Conservation (phyloP, 2,888 invertebrate genomes). For the Acanthosepion lycidas region DNA sequence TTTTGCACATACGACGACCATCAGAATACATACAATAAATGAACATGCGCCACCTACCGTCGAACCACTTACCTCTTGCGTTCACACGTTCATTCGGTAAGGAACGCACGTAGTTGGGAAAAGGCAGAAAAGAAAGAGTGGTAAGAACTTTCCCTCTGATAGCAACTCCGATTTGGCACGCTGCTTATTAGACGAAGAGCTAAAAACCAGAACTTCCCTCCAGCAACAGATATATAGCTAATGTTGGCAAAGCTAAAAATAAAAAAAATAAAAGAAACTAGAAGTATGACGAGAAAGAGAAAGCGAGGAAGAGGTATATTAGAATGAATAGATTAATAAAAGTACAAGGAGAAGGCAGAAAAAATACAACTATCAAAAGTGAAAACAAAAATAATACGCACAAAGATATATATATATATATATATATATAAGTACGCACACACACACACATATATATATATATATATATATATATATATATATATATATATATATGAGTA, state of each 20-base stretch:
- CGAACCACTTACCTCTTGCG: neutral
- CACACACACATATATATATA: too few species aligned
- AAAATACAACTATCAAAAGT: too few species aligned
- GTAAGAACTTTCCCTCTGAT: neutral
- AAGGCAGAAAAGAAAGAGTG: neutral
- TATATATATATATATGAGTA: neutral
- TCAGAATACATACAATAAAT: neutral
- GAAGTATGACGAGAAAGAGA: too few species aligned
- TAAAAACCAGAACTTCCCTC: constrained; percentile 33
- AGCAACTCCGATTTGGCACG: constrained; percentile 33
- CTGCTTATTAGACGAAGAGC: constrained; percentile 8
- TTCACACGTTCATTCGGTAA: constrained; percentile 33
- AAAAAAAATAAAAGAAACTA: too few species aligned
- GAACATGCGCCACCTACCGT: neutral
- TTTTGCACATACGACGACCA: neutral
- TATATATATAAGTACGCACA: neutral
- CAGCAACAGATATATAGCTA: neutral
- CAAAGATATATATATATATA: too few species aligned
- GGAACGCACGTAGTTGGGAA: constrained; percentile 33
- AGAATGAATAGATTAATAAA: too few species aligned
- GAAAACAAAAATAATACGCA: too few species aligned
- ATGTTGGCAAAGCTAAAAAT: neutral
- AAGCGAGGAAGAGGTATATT: too few species aligned
- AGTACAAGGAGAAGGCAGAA: too few species aligned
- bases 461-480: too few species aligned